Evolutionary conservation across 1,140 invertebrate genomes (phyloP), one percentile per base, ranked within the genome.

Genomic region (Drosophila erecta): DNA sequence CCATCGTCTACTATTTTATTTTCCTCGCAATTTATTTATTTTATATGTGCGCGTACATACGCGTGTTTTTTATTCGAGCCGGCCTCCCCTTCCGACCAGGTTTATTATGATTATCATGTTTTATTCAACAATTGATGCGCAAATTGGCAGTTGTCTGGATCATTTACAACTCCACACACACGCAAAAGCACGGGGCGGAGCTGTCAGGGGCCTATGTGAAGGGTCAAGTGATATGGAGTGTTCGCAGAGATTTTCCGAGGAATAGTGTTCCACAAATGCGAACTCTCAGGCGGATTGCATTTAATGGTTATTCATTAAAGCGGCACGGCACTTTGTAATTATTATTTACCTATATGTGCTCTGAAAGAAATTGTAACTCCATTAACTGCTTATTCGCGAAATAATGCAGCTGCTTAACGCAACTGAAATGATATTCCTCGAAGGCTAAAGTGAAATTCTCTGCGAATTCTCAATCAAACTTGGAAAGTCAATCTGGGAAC

Each of bases 101-200:
- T 85, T 85, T 85, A 85, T 86, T 86, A 86, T 89, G 84, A 87
- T 87, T 87, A 89, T 89, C 84, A 87, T 87, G 84, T 89, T 89
- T 89, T 87, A 89, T 89, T 87, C 84, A 87, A 87, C 84, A 87
- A 87, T 87, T 87, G 84, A 87, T 89, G 84, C 83, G 76, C 83
- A 87, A 87, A 87, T 87, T 87, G 83, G 84, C 83, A 87, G 83
- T 87, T 89, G 83, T 87, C 83, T 87, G 83, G 84, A 87, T 87
- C 83, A 87, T 87, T 87, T 87, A 89, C 83, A 87, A 87, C 84
- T 87, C 79, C 72, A 89, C 84, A 66, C 84, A 86, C 75, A 87
- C 61, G 75, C 61, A 47, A 41, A 59, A 40, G 37, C 30, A 15
- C 62, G 12, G 15, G 15, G 11, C n/a, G n/a, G 33, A 35, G 59